These are phyloP conservation scores for Eucidaris tribuloides DNA, from an alignment of 35 echinoderm and acorn worm species.

Conservation along the genomic window DNA sequence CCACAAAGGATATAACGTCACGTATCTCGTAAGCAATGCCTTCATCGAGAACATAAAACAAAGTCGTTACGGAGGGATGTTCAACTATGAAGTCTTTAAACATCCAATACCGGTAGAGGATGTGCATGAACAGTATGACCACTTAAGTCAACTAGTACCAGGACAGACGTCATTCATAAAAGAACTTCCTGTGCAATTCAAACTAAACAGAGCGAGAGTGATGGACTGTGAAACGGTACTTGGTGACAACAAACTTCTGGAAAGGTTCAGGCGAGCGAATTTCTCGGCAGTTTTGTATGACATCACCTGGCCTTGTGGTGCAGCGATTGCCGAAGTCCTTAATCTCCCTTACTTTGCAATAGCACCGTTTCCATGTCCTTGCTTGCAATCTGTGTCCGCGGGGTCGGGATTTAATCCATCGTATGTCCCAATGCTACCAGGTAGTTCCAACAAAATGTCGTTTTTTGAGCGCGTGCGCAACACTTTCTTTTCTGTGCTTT, in stretches of 20 bases:
- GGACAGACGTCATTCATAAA: too few relatives aligned
- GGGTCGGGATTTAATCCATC: conserved; percentile 13
- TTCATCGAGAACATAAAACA: background rate
- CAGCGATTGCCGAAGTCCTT: background rate
- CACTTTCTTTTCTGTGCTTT: too few relatives aligned
- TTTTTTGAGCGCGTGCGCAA: background rate
- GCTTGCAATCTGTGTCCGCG: background rate
- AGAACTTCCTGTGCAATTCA: too few relatives aligned
- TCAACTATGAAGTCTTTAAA: conserved; percentile 13
- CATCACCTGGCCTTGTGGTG: background rate
- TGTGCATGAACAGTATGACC: background rate
- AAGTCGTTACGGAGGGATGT: background rate
- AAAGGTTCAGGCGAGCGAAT: background rate
- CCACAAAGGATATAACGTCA: background rate
- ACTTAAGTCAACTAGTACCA: background rate
- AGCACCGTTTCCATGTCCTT: background rate
- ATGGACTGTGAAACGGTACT: background rate
- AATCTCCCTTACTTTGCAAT: background rate
- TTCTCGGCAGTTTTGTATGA: conserved; percentile 6
- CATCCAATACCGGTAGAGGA: conserved; percentile 8
- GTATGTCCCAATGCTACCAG: background rate
- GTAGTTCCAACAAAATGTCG: background rate
- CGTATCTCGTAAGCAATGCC: conserved; percentile 2
- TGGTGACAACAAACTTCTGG: background rate
- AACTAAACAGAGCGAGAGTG: background rate